phyloP scores from a whole-genome alignment of 2,888 invertebrate species.

The Synergus laeviventris region DNA sequence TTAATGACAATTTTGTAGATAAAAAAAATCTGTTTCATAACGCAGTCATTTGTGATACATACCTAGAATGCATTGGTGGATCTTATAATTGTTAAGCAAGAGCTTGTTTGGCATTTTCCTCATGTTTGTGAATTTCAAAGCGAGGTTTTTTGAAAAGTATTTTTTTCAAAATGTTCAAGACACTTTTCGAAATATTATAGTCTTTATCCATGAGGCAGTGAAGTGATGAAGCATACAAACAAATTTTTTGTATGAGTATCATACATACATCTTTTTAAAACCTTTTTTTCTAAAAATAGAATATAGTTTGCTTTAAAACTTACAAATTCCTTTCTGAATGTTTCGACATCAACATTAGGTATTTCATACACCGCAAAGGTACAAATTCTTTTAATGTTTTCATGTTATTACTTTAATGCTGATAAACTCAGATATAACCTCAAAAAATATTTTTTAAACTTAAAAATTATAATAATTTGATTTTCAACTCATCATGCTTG shows the following conservation, averaged over 20 bases:
- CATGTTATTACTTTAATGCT: too few relatives aligned
- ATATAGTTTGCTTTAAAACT: not conserved
- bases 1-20: not conserved
- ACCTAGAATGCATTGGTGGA: not conserved
- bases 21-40: not conserved
- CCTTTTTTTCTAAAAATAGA: not conserved
- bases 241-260: not conserved
- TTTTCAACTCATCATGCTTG: too few relatives aligned
- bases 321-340: constrained; percentile 1
- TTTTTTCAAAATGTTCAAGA: not conserved
- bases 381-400: too few relatives aligned
- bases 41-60: not conserved
- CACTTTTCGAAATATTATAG: not conserved
- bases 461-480: too few relatives aligned
- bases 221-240: not conserved
- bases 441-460: too few relatives aligned
- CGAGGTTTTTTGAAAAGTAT: not conserved
- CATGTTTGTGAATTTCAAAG: not conserved
- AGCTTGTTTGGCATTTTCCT: not conserved
- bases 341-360: too few relatives aligned
- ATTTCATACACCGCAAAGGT: too few relatives aligned
- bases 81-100: not conserved
- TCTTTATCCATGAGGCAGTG: not conserved
- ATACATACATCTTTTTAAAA: not conserved
- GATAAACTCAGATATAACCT: too few relatives aligned